Conservation (phyloP, 2,888 invertebrate genomes). For the Crocallis elinguaria region DNA sequence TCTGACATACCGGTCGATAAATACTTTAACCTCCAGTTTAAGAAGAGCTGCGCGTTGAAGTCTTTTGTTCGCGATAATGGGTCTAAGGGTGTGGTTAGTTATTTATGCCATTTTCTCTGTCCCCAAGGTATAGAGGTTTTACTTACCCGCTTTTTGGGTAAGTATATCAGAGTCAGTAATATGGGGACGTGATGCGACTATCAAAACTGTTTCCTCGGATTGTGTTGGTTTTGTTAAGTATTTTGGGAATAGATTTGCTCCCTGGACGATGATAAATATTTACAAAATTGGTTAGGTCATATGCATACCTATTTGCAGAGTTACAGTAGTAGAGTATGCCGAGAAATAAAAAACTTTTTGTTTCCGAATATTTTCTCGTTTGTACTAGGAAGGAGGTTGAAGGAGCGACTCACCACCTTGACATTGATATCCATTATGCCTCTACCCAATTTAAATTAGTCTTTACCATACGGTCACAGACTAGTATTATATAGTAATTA, state of each 20-base stretch:
- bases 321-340: not conserved
- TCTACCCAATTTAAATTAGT: too few species aligned
- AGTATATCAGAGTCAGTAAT: conserved; percentile 38
- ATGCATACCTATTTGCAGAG: not conserved
- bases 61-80: conserved; percentile 28
- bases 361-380: too few species aligned
- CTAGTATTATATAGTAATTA: too few species aligned
- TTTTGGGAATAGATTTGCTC: conserved; percentile 8
- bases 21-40: conserved; percentile 28
- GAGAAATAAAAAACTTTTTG: too few species aligned
- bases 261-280: not conserved
- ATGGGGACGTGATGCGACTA: conserved; percentile 27
- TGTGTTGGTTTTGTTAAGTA: conserved; percentile 2
- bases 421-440: too few species aligned
- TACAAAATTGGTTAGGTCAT: not conserved
- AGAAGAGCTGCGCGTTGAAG: conserved; percentile 36
- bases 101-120: conserved; percentile 47
- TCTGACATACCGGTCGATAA: conserved; percentile 36
- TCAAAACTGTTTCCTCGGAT: conserved; percentile 28
- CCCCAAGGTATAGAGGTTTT: conserved; percentile 44
- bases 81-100: conserved; percentile 37
- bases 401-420: too few species aligned
- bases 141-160: conserved; percentile 48
- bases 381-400: too few species aligned
- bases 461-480: too few species aligned